phyloP scores from a whole-genome alignment of 2,113 vertebrate species.

The Cichladusa arquata region DNA sequence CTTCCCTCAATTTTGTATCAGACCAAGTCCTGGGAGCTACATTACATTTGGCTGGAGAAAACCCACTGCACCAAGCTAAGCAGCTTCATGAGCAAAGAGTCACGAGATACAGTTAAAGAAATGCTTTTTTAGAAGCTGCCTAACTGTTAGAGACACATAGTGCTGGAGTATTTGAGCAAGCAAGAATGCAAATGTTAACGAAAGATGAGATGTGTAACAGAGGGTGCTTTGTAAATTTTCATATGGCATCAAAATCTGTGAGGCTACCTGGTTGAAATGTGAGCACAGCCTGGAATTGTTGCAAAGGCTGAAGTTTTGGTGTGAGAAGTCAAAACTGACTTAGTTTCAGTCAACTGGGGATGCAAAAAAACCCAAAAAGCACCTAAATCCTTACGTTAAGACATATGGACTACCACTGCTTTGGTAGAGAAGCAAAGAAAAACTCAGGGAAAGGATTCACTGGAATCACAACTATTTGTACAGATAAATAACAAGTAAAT shows the following conservation, averaged over 20 bases:
- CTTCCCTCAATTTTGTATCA: not conserved
- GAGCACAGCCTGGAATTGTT: not conserved
- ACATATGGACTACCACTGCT: not conserved
- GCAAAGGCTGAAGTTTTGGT: not conserved
- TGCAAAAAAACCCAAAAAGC: not conserved
- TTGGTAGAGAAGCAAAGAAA: not conserved
- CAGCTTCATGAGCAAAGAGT: not conserved
- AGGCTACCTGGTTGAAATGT: not conserved
- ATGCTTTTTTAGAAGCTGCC: not conserved
- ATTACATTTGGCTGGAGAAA: not conserved
- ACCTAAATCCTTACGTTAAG: not conserved
- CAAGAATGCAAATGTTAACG: not conserved
- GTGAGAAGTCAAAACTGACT: not conserved
- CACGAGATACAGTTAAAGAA: accelerated
- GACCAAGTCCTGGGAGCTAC: not conserved
- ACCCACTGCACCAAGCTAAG: not conserved
- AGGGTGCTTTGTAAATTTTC: not conserved
- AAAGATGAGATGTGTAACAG: not conserved
- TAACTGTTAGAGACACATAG: not conserved
- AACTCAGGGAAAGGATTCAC: not conserved
- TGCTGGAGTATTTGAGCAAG: not conserved
- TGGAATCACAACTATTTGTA: not conserved
- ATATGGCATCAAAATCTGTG: not conserved
- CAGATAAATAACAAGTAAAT: not conserved
- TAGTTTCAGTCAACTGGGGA: not conserved